Conservation (phyloP, 2,888 invertebrate species). For the Oscheius myriophilus region DNA sequence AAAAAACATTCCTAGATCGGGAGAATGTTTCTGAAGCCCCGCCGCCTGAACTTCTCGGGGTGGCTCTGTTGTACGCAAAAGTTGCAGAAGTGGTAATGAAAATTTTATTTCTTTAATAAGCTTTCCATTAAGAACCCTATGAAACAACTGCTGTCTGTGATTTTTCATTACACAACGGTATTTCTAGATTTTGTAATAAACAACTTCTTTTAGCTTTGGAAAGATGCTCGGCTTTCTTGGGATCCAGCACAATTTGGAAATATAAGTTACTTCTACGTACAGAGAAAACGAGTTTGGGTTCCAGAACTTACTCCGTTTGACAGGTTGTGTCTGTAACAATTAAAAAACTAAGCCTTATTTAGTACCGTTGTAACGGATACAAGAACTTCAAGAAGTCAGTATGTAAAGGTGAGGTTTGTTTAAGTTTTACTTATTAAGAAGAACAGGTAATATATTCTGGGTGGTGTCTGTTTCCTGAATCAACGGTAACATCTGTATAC, state of each 20-base stretch:
- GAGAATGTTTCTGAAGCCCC: neutral
- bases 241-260: conserved; percentile 13
- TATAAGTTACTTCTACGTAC: neutral
- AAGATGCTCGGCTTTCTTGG: conserved; percentile 13
- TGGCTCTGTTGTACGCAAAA: conserved; percentile 5
- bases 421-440: neutral
- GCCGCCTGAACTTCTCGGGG: neutral
- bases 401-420: conserved; percentile 4
- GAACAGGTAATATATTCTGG: conserved; percentile 8
- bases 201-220: conserved; percentile 4
- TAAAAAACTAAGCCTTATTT: neutral
- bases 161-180: conserved; percentile 18
- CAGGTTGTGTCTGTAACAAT: neutral
- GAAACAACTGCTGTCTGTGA: conserved; percentile 15
- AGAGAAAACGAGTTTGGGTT: conserved; percentile 13
- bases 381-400: conserved; percentile 14
- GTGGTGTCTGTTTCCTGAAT: neutral
- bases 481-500: conserved; percentile 18
- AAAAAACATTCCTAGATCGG: neutral
- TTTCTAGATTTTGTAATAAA: neutral
- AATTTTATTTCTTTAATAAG: neutral
- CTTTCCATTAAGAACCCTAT: conserved; percentile 15
- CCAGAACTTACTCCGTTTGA: conserved; percentile 17
- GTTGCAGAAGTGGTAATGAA: conserved; percentile 23
- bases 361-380: conserved; percentile 16